Conservation (phyloP, 2,888 invertebrate species). For the Nezara viridula region DNA sequence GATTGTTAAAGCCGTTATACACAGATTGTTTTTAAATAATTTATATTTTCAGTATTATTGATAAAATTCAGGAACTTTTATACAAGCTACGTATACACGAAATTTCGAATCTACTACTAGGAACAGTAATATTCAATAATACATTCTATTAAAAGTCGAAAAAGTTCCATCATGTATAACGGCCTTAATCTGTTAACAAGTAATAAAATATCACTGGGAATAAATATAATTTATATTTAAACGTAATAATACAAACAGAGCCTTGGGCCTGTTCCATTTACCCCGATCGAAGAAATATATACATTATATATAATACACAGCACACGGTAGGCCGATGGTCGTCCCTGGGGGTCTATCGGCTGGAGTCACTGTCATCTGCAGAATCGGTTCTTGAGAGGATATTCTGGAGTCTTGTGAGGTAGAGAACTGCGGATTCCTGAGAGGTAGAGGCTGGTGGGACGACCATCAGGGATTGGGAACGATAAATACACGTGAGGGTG, state of each 20-base stretch:
- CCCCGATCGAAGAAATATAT: conserved; percentile 48
- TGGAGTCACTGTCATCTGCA: not conserved
- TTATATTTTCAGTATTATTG: not conserved
- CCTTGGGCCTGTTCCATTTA: conserved; percentile 46
- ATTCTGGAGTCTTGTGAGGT: not conserved
- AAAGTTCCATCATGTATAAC: conserved; percentile 25
- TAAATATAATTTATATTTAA: conserved; percentile 50
- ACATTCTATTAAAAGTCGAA: not conserved
- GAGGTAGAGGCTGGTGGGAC: not conserved
- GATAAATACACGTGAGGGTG: conserved; percentile 41
- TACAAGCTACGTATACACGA: not conserved
- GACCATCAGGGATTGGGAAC: conserved; percentile 30
- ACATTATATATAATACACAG: conserved; percentile 44
- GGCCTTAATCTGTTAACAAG: conserved; percentile 20
- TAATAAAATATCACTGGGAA: conserved; percentile 21
- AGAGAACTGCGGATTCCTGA: not conserved
- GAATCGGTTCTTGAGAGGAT: not conserved
- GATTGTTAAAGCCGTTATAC: conserved; percentile 36
- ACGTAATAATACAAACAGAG: conserved; percentile 39
- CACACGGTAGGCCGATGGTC: conserved; percentile 41
- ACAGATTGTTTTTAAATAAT: not conserved
- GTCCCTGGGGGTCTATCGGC: conserved; percentile 3
- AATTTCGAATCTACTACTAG: not conserved
- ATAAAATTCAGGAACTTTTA: not conserved
- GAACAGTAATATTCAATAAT: conserved; percentile 23